Evolutionary conservation across 2,888 invertebrate genomes (phyloP).

Genomic region (Aspidapion aeneum): DNA sequence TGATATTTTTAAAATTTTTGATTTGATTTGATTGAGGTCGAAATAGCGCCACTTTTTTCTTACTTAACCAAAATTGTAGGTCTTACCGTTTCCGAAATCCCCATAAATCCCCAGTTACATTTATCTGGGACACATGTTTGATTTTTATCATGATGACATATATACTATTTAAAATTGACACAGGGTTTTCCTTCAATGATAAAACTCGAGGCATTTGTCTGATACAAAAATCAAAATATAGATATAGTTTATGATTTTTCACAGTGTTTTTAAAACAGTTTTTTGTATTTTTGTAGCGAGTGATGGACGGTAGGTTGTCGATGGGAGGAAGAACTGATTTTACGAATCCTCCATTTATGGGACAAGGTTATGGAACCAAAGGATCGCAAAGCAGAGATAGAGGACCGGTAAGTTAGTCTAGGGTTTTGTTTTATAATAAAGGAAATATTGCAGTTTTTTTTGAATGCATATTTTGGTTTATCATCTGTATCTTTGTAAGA

Average conservation of each 20-base stretch:
- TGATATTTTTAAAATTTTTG: too few species aligned
- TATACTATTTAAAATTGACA: not conserved
- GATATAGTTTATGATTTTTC: too few species aligned
- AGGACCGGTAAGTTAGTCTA: conserved; percentile 43
- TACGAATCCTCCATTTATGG: conserved; percentile 38
- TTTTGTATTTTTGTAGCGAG: conserved; percentile 27
- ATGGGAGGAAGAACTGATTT: conserved; percentile 41
- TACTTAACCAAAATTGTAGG: too few species aligned
- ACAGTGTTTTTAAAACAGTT: conserved; percentile 17
- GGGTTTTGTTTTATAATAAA: not conserved
- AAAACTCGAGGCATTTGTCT: not conserved
- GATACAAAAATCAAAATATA: not conserved
- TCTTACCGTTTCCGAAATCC: too few species aligned
- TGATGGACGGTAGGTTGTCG: conserved; percentile 32
- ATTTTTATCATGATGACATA: not conserved
- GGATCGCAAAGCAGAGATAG: conserved; percentile 42
- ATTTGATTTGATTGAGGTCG: too few species aligned
- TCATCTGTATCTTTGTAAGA: too few species aligned
- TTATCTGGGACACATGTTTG: too few species aligned
- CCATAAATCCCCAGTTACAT: too few species aligned
- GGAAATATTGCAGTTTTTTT: not conserved
- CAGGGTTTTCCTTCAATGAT: not conserved
- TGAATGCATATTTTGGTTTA: too few species aligned
- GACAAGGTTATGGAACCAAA: conserved; percentile 31
- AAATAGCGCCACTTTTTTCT: too few species aligned